Evolutionary conservation across 2,888 invertebrate species (phyloP).

Genomic region (Dolichomitus sp.): DNA sequence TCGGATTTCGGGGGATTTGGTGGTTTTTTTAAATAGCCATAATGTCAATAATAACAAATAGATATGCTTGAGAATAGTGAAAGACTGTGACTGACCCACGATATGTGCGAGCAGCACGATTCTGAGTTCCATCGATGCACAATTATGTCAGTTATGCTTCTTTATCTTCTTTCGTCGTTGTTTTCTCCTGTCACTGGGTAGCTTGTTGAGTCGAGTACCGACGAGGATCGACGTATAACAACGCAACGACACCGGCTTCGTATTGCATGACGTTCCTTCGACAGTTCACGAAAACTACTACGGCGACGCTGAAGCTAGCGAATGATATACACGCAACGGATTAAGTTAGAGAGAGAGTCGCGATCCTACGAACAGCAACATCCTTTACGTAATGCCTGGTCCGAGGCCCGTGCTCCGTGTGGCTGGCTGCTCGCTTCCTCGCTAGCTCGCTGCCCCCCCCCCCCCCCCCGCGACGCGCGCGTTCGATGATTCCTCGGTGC

Average conservation of each 20-base stretch:
- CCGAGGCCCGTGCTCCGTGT: conserved; percentile 64
- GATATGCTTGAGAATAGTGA: no score
- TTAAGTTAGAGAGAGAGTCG: conserved; percentile 28
- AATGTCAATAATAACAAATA: no score
- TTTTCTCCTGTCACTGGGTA: conserved; percentile 56
- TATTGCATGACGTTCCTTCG: conserved; percentile 63
- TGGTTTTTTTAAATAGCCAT: no score
- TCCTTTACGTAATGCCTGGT: conserved; percentile 70
- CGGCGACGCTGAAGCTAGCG: conserved; percentile 1
- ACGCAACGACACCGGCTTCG: conserved; percentile 47
- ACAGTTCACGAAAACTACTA: neutral
- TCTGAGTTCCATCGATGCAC: conserved; percentile 79
- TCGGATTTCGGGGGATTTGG: no score
- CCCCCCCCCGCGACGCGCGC: conserved; percentile 62
- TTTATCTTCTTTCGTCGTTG: conserved; percentile 32
- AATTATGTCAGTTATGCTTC: conserved; percentile 23
- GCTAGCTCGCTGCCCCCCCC: conserved; percentile 51
- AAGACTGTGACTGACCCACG: conserved; percentile 70
- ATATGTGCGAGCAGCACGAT: conserved; percentile 77
- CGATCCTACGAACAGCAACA: conserved; percentile 66
- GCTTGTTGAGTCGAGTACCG: conserved; percentile 65
- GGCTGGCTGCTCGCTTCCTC: conserved; percentile 44
- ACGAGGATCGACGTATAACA: conserved; percentile 61
- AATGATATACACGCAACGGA: neutral
- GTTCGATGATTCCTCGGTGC: conserved; percentile 70